These are phyloP conservation scores for Oxycera nigricornis DNA, from an alignment of 2,888 invertebrate genomes.

Conservation along the genomic window DNA sequence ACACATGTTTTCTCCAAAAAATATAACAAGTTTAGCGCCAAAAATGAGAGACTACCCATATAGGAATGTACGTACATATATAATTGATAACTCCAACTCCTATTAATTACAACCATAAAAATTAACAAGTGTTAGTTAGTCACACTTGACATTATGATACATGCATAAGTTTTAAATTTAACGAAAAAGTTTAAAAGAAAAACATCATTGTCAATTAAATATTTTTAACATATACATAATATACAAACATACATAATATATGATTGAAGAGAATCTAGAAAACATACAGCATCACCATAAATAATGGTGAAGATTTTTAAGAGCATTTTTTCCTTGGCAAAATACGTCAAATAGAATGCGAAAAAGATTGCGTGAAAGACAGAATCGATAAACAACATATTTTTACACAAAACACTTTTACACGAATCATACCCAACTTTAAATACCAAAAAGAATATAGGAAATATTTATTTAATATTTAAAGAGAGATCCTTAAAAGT, in stretches of 20 bases:
- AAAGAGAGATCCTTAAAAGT: background rate
- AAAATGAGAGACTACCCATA: too few relatives aligned
- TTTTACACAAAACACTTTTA: conserved; percentile 35
- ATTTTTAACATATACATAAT: conserved; percentile 42
- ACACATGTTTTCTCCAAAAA: too few relatives aligned
- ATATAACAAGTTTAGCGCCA: too few relatives aligned
- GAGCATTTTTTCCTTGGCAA: background rate
- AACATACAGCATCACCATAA: conserved; percentile 8
- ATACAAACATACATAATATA: background rate
- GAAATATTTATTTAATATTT: background rate
- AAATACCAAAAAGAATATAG: background rate
- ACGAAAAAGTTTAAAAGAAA: conserved; percentile 22
- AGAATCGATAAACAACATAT: conserved; percentile 7
- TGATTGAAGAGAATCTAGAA: background rate
- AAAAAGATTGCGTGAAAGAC: background rate
- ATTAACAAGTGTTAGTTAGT: background rate
- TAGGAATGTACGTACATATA: too few relatives aligned
- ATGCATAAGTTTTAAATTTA: conserved; percentile 3
- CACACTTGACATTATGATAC: conserved; percentile 18
- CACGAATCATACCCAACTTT: background rate
- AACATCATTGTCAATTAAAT: conserved; percentile 46
- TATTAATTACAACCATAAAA: background rate
- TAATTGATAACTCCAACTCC: background rate
- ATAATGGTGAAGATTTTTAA: background rate
- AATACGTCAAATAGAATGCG: background rate